phyloP scores from a whole-genome alignment of 35 echinoderm and acorn worm genomes.

The Stichopus chloronotus region DNA sequence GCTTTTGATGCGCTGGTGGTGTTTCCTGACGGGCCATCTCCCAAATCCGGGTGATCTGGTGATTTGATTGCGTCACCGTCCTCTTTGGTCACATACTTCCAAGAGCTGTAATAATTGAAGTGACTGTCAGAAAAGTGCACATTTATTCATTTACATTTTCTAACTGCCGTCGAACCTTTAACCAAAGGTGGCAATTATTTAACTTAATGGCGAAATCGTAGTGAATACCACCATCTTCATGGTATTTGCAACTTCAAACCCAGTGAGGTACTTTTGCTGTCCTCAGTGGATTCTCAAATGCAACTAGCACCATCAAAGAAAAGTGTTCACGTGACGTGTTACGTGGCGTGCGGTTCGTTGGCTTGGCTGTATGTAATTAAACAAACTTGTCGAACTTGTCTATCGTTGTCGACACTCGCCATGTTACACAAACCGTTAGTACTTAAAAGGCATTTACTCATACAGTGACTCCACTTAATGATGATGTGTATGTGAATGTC shows the following conservation, averaged over 20 bases:
- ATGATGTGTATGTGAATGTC: too few relatives aligned
- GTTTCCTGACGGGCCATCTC: neutral
- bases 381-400: conserved; percentile 45
- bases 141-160: neutral
- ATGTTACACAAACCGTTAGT: too few relatives aligned
- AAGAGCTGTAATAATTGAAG: conserved; percentile 64
- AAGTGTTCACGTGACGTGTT: conserved; percentile 1
- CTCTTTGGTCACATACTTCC: conserved; percentile 54
- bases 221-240: neutral
- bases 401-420: too few relatives aligned
- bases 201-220: too few relatives aligned
- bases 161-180: neutral
- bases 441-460: too few relatives aligned
- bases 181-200: neutral
- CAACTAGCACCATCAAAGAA: neutral
- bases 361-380: conserved; percentile 71
- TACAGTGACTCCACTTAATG: too few relatives aligned
- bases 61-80: neutral
- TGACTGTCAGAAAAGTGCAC: conserved; percentile 59
- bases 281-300: neutral
- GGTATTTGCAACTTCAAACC: conserved; percentile 37
- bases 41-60: conserved; percentile 19
- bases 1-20: neutral
- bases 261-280: neutral
- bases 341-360: neutral